These are phyloP conservation scores for Spatulosminthurus flaviceps DNA, from an alignment of 2,888 invertebrate genomes.

Conservation along the genomic window DNA sequence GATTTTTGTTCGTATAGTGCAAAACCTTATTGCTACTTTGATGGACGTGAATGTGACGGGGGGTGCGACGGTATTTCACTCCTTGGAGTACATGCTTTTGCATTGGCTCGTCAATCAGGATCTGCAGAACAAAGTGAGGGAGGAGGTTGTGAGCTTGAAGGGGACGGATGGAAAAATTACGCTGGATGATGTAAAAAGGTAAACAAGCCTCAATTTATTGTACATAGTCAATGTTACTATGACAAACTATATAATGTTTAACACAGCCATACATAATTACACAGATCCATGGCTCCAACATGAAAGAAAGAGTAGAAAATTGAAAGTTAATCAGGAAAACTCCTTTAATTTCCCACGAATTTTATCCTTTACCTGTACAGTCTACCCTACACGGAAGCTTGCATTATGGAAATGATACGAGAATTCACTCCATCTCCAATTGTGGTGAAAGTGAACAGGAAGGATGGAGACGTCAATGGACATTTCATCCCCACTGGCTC, in stretches of 20 bases:
- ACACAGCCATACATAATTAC: too few species aligned
- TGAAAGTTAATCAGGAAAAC: too few species aligned
- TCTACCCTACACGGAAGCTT: not conserved
- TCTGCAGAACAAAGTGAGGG: not conserved
- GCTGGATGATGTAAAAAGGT: not conserved
- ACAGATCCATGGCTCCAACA: too few species aligned
- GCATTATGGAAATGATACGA: not conserved
- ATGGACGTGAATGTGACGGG: not conserved
- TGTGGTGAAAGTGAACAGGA: not conserved
- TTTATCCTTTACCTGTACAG: not conserved
- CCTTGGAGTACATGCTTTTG: not conserved
- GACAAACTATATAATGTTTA: too few species aligned
- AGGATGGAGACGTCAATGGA: not conserved
- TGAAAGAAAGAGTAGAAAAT: too few species aligned
- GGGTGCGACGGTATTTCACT: not conserved
- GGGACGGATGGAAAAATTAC: not conserved
- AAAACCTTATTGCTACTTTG: not conserved
- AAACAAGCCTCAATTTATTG: not conserved
- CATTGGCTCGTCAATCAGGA: not conserved
- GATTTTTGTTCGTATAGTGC: not conserved
- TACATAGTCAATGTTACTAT: too few species aligned
- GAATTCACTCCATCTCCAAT: not conserved
- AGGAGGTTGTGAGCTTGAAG: not conserved
- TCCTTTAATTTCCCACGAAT: too few species aligned
- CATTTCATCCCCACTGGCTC: not conserved